phyloP scores from a whole-genome alignment of 2,797 vertebrate genomes.

The Bothrops alternatus region DNA sequence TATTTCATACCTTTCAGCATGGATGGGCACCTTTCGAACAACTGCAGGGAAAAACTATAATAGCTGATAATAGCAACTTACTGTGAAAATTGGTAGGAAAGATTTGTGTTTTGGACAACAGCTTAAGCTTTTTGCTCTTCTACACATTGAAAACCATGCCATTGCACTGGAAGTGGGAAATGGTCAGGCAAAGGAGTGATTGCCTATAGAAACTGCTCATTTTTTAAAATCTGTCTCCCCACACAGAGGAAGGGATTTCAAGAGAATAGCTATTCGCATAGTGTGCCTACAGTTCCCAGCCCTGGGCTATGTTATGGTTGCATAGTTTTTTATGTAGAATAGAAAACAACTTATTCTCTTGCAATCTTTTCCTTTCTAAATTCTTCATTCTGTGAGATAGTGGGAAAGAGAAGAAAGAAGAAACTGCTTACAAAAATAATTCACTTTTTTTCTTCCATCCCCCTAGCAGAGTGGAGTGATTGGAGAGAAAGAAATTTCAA shows the following conservation, averaged over 20 bases:
- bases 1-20: neutral
- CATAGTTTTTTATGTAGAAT: neutral
- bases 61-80: neutral
- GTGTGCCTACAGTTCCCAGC: neutral
- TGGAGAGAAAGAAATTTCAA: neutral
- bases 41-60: neutral
- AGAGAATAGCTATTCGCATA: neutral
- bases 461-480: neutral
- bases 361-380: neutral
- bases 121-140: neutral
- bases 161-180: neutral
- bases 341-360: neutral
- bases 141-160: neutral
- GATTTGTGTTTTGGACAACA: neutral
- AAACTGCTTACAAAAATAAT: neutral
- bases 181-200: neutral
- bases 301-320: neutral
- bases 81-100: neutral
- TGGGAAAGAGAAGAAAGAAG: neutral
- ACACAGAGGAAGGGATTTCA: neutral
- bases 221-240: neutral
- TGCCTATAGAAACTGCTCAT: neutral
- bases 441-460: too few species aligned
- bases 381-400: neutral
- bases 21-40: neutral